Base-by-base conservation (phyloP, 2,888 invertebrate species). In the Xestia rhomboidea region DNA sequence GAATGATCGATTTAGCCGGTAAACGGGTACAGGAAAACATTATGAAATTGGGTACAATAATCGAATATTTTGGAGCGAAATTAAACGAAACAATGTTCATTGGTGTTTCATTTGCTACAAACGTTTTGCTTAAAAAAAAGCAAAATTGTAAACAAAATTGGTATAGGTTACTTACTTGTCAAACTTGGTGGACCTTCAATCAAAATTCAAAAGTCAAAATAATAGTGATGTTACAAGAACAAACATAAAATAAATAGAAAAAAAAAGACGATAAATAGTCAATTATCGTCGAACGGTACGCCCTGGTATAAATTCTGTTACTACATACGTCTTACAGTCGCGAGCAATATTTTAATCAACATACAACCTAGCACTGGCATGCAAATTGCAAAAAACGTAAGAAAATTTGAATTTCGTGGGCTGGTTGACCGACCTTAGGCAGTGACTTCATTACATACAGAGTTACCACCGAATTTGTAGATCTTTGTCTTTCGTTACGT, bases 111-210 rank as follows among this genome's bases (percentile, higher is more conserved):
- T 66, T 66, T 6, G 11, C 34, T 34, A 60, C 8, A 34, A 18
- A 15, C 15, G 8, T 15, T 24, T 24, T 44, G 44, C 3, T 24
- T 6, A 10, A 34, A 0, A 57, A 70, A 62, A 21, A 13, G 1
- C 5, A 18, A 24, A 51, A 15, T 24, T 38, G 1, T 1, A 51
- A 68, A 13, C 21, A 0, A 34, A 13, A 27, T 3, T 15, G 7
- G 3, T 18, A 10, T 0, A 72, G 49, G 66, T 72, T 80, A 66
- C 21, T 21, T 49, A 66, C 13, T 57, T 66, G 73, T 78, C 78
- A 78, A 78, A 63, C 24, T 34, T 34, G 18, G 34, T n/a, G n/a
- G 62, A 76, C 46, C 18, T 24, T 15, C 34, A 44, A 74, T 4
- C 7, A 18, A 15, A 27, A 44, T 63, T 4, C 7, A 63, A 44